phyloP scores from a whole-genome alignment of 1,140 invertebrate species.

The Spodoptera frugiperda region DNA sequence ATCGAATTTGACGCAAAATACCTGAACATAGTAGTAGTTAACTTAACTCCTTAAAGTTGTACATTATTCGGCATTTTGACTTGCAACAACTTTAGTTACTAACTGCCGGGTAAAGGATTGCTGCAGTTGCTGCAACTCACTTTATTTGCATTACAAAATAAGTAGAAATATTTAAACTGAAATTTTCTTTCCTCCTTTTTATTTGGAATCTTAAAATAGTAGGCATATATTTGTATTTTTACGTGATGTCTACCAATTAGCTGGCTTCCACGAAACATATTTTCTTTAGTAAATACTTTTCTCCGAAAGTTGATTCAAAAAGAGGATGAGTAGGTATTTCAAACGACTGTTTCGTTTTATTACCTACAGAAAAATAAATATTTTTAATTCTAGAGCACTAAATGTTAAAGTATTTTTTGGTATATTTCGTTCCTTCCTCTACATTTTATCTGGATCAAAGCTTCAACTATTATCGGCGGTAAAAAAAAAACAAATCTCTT shows the following conservation, averaged over 20 bases:
- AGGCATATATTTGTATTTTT: neutral
- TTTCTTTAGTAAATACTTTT: too few relatives aligned
- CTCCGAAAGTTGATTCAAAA: too few relatives aligned
- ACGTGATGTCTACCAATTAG: neutral
- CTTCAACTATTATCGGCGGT: too few relatives aligned
- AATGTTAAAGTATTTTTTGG: too few relatives aligned
- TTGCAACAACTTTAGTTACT: slow-evolving; percentile 15
- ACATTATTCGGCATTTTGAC: slow-evolving; percentile 6
- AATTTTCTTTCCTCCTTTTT: neutral
- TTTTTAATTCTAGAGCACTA: too few relatives aligned
- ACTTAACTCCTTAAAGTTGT: slow-evolving; percentile 22
- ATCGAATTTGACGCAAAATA: neutral
- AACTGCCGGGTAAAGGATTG: slow-evolving; percentile 21
- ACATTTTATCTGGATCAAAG: too few relatives aligned
- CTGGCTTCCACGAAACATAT: neutral
- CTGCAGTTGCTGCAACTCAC: slow-evolving; percentile 18
- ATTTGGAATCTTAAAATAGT: too few relatives aligned
- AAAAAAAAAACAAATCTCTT: neutral
- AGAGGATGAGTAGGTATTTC: too few relatives aligned
- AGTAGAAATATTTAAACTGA: slow-evolving; percentile 1
- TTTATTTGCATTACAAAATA: slow-evolving; percentile 28
- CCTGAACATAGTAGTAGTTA: neutral
- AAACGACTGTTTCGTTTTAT: too few relatives aligned
- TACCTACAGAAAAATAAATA: too few relatives aligned
- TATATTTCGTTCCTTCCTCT: too few relatives aligned